A percentile compares a stretch with the other conserved stretches of the same genome.
phyloP scores from a whole-genome alignment of 2,888 invertebrate species.

The Pachydiplax longipennis region DNA sequence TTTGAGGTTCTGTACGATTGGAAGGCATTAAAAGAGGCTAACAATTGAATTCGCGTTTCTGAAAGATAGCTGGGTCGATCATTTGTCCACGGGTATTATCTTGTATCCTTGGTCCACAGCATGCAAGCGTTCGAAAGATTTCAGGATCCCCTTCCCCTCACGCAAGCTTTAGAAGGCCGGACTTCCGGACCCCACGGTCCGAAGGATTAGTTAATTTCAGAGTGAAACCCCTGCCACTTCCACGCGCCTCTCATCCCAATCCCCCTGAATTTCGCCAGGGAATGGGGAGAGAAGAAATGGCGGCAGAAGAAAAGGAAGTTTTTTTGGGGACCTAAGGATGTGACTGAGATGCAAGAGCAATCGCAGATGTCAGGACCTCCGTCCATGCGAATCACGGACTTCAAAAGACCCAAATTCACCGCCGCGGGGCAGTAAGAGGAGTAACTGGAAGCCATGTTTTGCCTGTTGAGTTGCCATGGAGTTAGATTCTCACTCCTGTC shows the following conservation, averaged over 20 bases:
- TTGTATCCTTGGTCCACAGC: too few relatives aligned
- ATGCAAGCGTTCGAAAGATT: too few relatives aligned
- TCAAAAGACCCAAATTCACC: neutral
- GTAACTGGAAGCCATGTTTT: neutral
- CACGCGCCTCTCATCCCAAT: neutral
- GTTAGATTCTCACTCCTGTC: neutral
- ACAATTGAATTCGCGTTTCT: too few relatives aligned
- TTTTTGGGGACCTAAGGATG: neutral
- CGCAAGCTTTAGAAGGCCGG: neutral
- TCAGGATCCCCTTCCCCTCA: neutral
- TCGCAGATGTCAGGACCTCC: neutral
- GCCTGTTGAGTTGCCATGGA: conserved; percentile 31
- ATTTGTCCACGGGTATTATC: too few relatives aligned
- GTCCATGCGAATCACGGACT: conserved; percentile 9
- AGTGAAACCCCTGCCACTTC: neutral
- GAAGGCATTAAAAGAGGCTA: too few relatives aligned
- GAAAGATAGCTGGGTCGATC: too few relatives aligned
- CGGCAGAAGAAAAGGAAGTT: neutral
- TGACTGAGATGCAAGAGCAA: neutral
- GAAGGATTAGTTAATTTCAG: conserved; percentile 19
- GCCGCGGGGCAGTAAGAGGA: conserved; percentile 11
- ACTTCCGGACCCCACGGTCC: neutral
- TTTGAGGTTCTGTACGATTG: too few relatives aligned
- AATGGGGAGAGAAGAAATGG: neutral
- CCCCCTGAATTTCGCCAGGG: neutral